phyloP scores from a whole-genome alignment of 2,797 vertebrate genomes.

The Anniella stebbinsi region DNA sequence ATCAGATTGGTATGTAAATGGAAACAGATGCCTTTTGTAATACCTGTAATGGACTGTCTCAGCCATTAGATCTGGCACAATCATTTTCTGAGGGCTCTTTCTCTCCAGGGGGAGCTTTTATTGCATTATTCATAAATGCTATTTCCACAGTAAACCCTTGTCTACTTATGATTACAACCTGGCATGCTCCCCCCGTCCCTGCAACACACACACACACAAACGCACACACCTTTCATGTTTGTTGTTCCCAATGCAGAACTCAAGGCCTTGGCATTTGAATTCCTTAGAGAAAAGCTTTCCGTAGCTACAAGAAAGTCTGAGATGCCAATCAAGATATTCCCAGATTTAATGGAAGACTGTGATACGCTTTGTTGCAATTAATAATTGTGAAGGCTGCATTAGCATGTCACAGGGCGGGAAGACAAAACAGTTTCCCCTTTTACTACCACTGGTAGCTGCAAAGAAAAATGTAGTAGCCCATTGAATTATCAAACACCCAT shows the following conservation, averaged over 20 bases:
- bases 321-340: slow-evolving; percentile 34
- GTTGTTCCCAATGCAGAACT: slow-evolving; percentile 48
- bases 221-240: slow-evolving; percentile 31
- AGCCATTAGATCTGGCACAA: slow-evolving; percentile 60
- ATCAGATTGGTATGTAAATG: slow-evolving; percentile 61
- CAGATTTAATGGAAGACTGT: not conserved
- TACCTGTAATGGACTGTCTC: slow-evolving; percentile 66
- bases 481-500: slow-evolving; percentile 13
- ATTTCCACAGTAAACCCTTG: slow-evolving; percentile 43
- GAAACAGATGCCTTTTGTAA: slow-evolving; percentile 60
- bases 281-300: slow-evolving; percentile 23
- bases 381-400: not conserved
- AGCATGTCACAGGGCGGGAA: not conserved
- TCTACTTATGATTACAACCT: slow-evolving; percentile 52
- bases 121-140: slow-evolving; percentile 60
- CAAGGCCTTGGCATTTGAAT: slow-evolving; percentile 49
- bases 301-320: slow-evolving; percentile 22
- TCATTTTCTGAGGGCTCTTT: slow-evolving; percentile 46
- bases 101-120: slow-evolving; percentile 48
- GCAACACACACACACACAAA: not conserved
- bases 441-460: slow-evolving; percentile 4
- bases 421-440: not conserved
- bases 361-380: slow-evolving; percentile 17
- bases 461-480: not conserved
- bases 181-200: not conserved